These are phyloP conservation scores for Apogon talboti DNA, from an alignment of 2,797 vertebrate species.

Conservation along the genomic window DNA sequence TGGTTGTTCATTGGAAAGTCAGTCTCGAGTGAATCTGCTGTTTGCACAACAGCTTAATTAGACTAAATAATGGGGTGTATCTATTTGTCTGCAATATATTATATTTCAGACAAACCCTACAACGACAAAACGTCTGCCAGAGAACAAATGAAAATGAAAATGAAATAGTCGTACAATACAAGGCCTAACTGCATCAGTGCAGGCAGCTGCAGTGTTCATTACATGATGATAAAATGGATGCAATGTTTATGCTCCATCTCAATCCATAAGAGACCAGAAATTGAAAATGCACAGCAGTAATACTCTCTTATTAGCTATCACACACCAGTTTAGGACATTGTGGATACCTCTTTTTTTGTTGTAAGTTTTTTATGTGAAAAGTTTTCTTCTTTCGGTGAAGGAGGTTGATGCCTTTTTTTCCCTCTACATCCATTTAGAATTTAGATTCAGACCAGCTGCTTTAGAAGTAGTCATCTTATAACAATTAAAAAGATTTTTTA, in stretches of 20 bases:
- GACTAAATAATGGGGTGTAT: slow-evolving; percentile 9
- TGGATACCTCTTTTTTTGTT: too few species aligned
- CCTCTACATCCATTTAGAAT: too few species aligned
- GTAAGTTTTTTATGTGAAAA: too few species aligned
- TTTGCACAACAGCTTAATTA: slow-evolving; percentile 9
- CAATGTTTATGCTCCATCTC: not conserved
- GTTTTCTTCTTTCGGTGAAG: too few species aligned
- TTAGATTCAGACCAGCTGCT: too few species aligned
- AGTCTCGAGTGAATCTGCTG: slow-evolving; percentile 1
- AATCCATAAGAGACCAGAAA: not conserved
- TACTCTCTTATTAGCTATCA: slow-evolving; percentile 11
- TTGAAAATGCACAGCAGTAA: slow-evolving; percentile 2
- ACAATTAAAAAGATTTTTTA: too few species aligned
- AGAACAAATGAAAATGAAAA: slow-evolving; percentile 17
- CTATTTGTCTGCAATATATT: not conserved
- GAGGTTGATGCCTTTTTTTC: too few species aligned
- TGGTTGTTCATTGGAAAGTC: slow-evolving; percentile 14
- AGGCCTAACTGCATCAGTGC: slow-evolving; percentile 3
- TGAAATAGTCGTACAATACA: not conserved
- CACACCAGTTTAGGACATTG: slow-evolving; percentile 8
- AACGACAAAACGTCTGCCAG: not conserved
- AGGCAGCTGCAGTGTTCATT: not conserved
- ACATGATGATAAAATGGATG: slow-evolving; percentile 1
- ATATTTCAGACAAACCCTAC: slow-evolving; percentile 11
- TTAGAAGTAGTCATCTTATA: too few species aligned